Base-by-base conservation (phyloP, 2,888 invertebrate species). In the Drosophila macrothrix region DNA sequence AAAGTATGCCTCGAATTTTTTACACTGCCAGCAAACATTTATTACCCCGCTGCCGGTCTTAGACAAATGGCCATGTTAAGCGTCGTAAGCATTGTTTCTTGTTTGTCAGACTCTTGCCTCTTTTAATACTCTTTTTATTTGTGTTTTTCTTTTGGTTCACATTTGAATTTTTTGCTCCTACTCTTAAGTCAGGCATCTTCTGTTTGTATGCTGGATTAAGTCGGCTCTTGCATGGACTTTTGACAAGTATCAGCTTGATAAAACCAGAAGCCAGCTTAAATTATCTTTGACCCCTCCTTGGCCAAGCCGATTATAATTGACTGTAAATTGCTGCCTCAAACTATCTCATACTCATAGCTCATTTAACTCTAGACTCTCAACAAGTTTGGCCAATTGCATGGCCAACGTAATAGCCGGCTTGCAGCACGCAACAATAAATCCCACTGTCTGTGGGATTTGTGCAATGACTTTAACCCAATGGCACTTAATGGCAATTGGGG, bases 51-150 rank as follows among this genome's bases (percentile, higher is more conserved):
- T 43, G 22, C 41, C 63, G 72, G 54, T 59, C 67, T 31, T 55
- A 81, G 76, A 81, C 73, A 88, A 88, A 86, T 78, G 76, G 65
- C 70, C 73, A 78, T 72, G 84, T 73, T 85, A 75, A 83, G 78
- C 72, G 58, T 61, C 68, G 49, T 74, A 68, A 80, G 78, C 52
- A 78, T 60, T 81, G 74, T 67, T 68, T 68, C 56, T 67, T 55
- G 43, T 80, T 77, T 73, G 39, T 66, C 68, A 55, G 63, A 41
- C 61, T 35, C 19, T 1, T 53, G 41, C 39, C 37, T 41, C 53
- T 73, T 49, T 46, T 31, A 25, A 10, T 35, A 35, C 46, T 62
- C 19, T 53, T 65, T 46, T 29, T 33, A 5, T 10, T 10, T 37
- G 25, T 25, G 35, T 29, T 50, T 56, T 14, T 39, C 5, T 41